Evolutionary conservation across 2,888 invertebrate species (phyloP), one percentile per base, ranked within the genome.

Genomic region (Monopis laevigella): DNA sequence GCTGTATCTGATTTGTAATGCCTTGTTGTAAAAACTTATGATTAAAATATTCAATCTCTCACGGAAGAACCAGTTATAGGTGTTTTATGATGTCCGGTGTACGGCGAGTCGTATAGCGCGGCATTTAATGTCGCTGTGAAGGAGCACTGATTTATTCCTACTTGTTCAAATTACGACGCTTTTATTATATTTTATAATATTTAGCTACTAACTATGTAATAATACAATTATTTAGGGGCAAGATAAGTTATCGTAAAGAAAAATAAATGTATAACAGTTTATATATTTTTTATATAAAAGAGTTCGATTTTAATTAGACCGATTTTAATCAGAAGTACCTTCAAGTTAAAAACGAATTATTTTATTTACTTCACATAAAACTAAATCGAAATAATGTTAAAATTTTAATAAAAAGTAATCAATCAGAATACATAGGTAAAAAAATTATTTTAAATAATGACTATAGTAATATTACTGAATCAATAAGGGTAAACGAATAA

Each of bases 401-500:
- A 10, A 24, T 29, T 8, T 5, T 29, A 29, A 29, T 11, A 29
- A 29, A 29, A 8, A 29, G 5, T 29, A 29, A 6, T 11, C 11
- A 29, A 29, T 7, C 4, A 5, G n/a, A 29, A 11, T 29, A 7
- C 6, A 7, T 29, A 8, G 5, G 12, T 11, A 29, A 29, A 29
- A 8, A 29, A 29, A 6, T 4, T 29, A 4, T 8, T 24, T 7
- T n/a, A n/a, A n/a, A n/a, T n/a, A n/a, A n/a, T n/a, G n/a, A n/a
- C n/a, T n/a, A n/a, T n/a, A n/a, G n/a, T n/a, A n/a, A n/a, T n/a
- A n/a, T n/a, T n/a, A n/a, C n/a, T n/a, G n/a, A n/a, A n/a, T n/a
- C n/a, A n/a, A n/a, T n/a, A n/a, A n/a, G n/a, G 21, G 36, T 21
- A 36, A 36, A 36, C 19, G 36, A 36, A 36, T 21, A 36, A 36